Base-by-base conservation (phyloP, 2,888 invertebrate species). In the Caenorhabditis sp. region DNA sequence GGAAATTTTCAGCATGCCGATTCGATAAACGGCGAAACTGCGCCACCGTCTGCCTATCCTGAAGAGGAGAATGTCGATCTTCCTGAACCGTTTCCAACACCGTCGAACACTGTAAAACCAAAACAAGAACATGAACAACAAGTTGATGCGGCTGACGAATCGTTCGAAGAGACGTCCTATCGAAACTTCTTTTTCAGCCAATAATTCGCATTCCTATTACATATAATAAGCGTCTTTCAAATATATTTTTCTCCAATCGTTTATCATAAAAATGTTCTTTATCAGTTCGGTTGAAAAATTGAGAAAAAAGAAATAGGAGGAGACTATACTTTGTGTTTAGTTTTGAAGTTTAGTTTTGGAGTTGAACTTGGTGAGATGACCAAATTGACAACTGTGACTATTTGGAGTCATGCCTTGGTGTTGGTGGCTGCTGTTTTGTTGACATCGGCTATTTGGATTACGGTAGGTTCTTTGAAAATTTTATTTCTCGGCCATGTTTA, bases 371-470 rank as follows among this genome's bases (percentile, higher is more conserved):
- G 12, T 3, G 17, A 43, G 12, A 43, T 43, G 43, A 17, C 36
- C 5, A 49, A 50, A 51, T 49, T 64, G 58, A 36, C 50, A 50
- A 65, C 58, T 14, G 31, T 58, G 14, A 24, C 61, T 8, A 55
- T 71, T 27, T 66, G 65, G 70, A 78, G 69, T 58, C 78, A 78
- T 58, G 50, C 60, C 1, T 59, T 81, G 8, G 64, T 70, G 2
- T 74, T 66, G 19, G 65, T 69, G 14, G 62, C 79, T 12, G 54
- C 76, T 14, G 66, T 73, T 19, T 37, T 82, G 8, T 58, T 81
- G 21, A 79, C 79, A 12, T 71, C 76, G 3, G 80, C 73, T 14
- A 73, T 82, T 6, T 82, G 82, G 82, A 24, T 82, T 21, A 70
- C 78, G 51, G 82, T 82, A 19, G 64, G 77, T 65, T 62, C 58